Percentiles rank a stretch among this genome's conserved stretches.
Conservation (phyloP, 2,888 invertebrate genomes). For the Papilio demoleus region DNA sequence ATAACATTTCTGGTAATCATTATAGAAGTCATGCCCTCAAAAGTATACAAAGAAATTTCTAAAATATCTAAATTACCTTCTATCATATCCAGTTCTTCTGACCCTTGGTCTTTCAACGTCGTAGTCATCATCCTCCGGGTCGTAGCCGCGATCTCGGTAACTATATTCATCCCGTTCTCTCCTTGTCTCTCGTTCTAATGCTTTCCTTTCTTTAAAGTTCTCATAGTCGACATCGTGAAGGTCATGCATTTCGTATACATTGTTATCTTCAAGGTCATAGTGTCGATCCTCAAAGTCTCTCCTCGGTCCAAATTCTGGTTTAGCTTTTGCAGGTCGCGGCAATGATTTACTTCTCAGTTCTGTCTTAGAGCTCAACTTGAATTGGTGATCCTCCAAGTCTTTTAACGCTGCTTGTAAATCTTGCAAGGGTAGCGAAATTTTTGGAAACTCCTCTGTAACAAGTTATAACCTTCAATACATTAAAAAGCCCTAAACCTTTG, state of each 20-base stretch:
- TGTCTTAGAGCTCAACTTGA: slow-evolving; percentile 61
- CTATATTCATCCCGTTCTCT: slow-evolving; percentile 59
- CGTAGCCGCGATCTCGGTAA: slow-evolving; percentile 67
- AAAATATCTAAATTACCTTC: slow-evolving; percentile 42
- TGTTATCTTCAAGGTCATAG: slow-evolving; percentile 65
- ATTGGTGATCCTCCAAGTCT: slow-evolving; percentile 69
- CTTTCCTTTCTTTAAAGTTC: slow-evolving; percentile 78
- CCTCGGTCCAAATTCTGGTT: slow-evolving; percentile 65
- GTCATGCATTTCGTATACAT: slow-evolving; percentile 75
- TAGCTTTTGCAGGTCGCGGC: slow-evolving; percentile 66
- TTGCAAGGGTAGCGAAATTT: slow-evolving; percentile 73
- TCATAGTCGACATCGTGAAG: slow-evolving; percentile 74
- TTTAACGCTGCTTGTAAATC: slow-evolving; percentile 75
- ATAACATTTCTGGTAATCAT: no score
- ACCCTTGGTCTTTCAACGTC: slow-evolving; percentile 67
- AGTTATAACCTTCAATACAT: no score
- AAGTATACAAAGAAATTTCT: neutral
- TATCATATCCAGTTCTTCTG: slow-evolving; percentile 50
- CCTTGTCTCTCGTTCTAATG: slow-evolving; percentile 61
- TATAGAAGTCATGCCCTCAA: neutral
- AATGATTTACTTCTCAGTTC: slow-evolving; percentile 71
- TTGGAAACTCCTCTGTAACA: slow-evolving; percentile 71
- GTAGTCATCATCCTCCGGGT: slow-evolving; percentile 75
- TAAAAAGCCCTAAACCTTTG: neutral
- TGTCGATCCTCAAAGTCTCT: slow-evolving; percentile 65